Conservation (phyloP, 35 echinoderm and acorn worm genomes). For the Amphiura filiformis region DNA sequence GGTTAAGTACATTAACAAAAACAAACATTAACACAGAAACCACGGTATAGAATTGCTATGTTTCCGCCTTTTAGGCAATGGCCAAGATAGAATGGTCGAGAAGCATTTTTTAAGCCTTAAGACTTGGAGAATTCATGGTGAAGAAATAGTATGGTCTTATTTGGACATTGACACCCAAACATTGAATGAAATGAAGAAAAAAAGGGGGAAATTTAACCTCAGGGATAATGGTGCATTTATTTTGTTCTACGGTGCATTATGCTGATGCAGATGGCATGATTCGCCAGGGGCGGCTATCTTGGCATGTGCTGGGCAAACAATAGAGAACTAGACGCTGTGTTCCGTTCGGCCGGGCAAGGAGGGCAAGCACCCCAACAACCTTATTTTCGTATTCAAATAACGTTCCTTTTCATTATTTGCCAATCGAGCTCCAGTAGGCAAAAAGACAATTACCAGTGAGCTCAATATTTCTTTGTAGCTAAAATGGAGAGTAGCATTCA, state of each 20-base stretch:
- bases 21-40: background rate
- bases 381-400: conserved; percentile 16
- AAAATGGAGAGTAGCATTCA: background rate
- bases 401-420: background rate
- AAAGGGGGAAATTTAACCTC: background rate
- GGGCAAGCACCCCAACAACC: background rate
- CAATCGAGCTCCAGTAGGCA: background rate
- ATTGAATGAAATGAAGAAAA: background rate
- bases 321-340: conserved; percentile 7
- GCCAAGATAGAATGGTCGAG: background rate
- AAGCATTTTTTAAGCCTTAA: background rate
- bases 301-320: conserved; percentile 6
- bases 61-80: background rate
- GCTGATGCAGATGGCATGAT: background rate
- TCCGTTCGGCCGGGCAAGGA: conserved; percentile 4
- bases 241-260: background rate
- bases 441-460: background rate
- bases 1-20: background rate
- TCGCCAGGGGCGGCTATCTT: background rate
- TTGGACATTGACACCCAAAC: conserved; percentile 6
- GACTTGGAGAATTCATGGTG: background rate
- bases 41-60: background rate
- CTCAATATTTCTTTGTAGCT: background rate
- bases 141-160: background rate
- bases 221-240: conserved; percentile 11